These are phyloP conservation scores for Limnephilus rhombicus DNA, from an alignment of 2,888 invertebrate genomes.

Conservation along the genomic window DNA sequence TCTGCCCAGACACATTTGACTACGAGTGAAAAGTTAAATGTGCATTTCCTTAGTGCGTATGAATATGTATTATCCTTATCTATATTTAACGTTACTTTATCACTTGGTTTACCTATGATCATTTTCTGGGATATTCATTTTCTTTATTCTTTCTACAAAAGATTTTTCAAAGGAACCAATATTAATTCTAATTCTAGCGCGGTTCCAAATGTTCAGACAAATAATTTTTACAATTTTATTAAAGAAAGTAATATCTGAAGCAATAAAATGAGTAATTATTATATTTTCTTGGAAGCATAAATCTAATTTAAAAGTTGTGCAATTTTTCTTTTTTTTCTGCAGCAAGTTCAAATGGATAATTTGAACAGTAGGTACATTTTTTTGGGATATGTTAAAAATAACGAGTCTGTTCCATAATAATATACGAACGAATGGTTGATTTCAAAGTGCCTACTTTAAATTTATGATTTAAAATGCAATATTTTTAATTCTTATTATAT, in stretches of 20 bases:
- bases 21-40: constrained; percentile 46
- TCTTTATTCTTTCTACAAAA: constrained; percentile 43
- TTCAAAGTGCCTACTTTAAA: neutral
- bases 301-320: neutral
- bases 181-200: constrained; percentile 27
- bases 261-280: neutral
- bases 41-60: constrained; percentile 55
- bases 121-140: constrained; percentile 9
- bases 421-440: neutral
- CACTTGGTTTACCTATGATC: constrained; percentile 55
- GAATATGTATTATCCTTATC: constrained; percentile 45
- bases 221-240: constrained; percentile 6
- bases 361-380: neutral
- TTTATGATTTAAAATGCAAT: neutral
- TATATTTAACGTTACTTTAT: constrained; percentile 61
- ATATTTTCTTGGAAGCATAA: neutral
- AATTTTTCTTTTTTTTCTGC: neutral
- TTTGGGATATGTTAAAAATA: neutral
- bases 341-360: neutral
- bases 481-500: neutral
- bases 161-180: constrained; percentile 4
- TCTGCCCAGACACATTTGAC: neutral
- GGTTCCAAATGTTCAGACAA: constrained; percentile 4
- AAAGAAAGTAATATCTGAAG: neutral
- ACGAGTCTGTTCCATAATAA: neutral